Evolutionary conservation across 2,113 vertebrate species (phyloP).

Genomic region (Plecotus auritus): DNA sequence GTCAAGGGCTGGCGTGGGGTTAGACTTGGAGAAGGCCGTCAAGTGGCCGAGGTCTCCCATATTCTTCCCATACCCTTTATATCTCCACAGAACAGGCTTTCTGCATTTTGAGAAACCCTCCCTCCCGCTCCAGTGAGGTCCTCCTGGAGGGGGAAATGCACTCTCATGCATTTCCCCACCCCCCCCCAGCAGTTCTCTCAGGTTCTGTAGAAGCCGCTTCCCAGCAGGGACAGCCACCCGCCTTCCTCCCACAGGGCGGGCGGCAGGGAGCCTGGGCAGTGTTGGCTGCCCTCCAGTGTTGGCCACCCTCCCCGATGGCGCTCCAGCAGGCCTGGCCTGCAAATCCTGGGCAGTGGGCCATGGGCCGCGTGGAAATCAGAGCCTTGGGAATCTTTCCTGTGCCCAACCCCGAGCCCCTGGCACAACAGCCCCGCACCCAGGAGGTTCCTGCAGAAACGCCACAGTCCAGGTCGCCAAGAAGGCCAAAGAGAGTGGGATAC

Average conservation of each 20-base stretch:
- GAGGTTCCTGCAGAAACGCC: neutral
- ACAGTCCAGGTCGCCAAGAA: fast-evolving
- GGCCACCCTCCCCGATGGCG: neutral
- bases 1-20: neutral
- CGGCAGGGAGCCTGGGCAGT: neutral
- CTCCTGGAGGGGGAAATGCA: no score
- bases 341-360: neutral
- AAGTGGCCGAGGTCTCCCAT: fast-evolving
- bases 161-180: neutral
- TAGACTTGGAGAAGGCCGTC: neutral
- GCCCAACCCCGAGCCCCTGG: neutral
- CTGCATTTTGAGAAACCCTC: neutral
- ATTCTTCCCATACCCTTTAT: neutral
- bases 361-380: neutral
- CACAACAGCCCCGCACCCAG: no score
- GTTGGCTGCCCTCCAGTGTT: neutral
- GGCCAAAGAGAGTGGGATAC: fast-evolving
- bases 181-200: neutral
- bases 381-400: neutral
- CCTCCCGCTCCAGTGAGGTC: no score
- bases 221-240: neutral
- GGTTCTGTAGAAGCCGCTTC: neutral
- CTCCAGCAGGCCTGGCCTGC: neutral
- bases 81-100: neutral
- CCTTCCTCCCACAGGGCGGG: neutral